These are phyloP conservation scores for Cliona cf. orientalis DNA, from an alignment of 37 sponge, comb jelly and placozoan species.

Conservation along the genomic window DNA sequence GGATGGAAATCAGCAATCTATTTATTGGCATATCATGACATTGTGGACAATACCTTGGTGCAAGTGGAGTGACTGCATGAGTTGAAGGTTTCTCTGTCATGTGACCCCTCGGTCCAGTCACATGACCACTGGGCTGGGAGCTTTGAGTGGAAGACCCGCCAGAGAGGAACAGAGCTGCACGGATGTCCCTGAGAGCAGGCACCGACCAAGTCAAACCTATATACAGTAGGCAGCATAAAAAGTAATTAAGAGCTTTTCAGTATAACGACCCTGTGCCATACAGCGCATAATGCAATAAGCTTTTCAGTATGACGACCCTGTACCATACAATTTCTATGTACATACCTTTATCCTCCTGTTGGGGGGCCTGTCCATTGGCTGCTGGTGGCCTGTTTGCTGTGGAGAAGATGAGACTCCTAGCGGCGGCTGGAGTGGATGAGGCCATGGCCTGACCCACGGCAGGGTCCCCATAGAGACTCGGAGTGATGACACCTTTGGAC, in stretches of 20 bases:
- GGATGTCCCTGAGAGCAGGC: too few species aligned
- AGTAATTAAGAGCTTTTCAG: too few species aligned
- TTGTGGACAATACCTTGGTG: slow-evolving; percentile 16
- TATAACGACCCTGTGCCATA: not conserved
- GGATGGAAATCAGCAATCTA: not conserved
- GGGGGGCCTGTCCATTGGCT: not conserved
- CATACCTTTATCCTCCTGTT: too few species aligned
- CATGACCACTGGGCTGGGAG: too few species aligned
- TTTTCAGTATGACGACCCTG: not conserved
- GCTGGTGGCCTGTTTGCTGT: too few species aligned
- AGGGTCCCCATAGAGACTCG: slow-evolving; percentile 29
- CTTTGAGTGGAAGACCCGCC: too few species aligned
- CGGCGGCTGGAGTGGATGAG: slow-evolving; percentile 77
- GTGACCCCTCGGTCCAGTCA: too few species aligned
- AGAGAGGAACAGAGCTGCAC: too few species aligned
- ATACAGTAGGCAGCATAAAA: too few species aligned
- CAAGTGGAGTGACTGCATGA: not conserved
- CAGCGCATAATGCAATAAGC: too few species aligned
- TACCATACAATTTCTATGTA: not conserved
- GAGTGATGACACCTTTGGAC: not conserved
- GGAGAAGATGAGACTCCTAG: not conserved
- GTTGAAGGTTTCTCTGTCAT: too few species aligned
- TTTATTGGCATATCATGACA: not conserved
- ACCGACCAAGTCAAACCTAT: too few species aligned
- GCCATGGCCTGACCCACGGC: slow-evolving; percentile 71